Evolutionary conservation across 2,797 vertebrate genomes (phyloP), one percentile per base, ranked within the genome.

Genomic region (Zenarchopterus dispar): DNA sequence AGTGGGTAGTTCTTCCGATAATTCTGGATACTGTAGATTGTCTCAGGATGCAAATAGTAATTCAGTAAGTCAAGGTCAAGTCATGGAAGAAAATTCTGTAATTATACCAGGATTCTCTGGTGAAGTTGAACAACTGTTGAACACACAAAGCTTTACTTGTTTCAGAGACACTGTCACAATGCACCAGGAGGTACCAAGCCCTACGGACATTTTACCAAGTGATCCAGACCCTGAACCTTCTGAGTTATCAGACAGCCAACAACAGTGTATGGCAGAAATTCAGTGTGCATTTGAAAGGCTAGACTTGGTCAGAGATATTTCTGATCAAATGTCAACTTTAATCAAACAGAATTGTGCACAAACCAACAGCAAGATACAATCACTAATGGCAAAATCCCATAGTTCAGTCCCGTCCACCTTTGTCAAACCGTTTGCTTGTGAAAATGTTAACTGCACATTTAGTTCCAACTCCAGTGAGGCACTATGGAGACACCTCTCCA

Each of bases 401-500:
- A 80, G 84, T 24, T 81, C 75, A 64, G 73, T 89, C 1, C 6
- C 44, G 0, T n/a, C 63, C 3, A 91, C 73, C 72, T 84, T 85
- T 56, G 84, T 92, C 59, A 99, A 97, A 70, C 95, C 95, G 1
- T 98, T 96, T 75, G 86, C 91, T 1, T 99, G 97, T 79, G 95
- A 96, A 51, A 89, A 81, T 42, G 90, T 93, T 1, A 91, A 91
- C 58, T 99, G 97, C 78, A 84, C 47, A 39, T 98, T 97, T 15
- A 96, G 94, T 73, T 94, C 97, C 6, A 93, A 96, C 93, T 97
- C 97, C 62, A 93, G 95, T 72, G 97, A 98, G 0, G 94, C 96
- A 0, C 91, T 98, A 13, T 97, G 97, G 89, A 99, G 94, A 79
- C 97, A 99, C 80, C 97, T 98, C 41, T 92, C 93, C 44, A 98